Evolutionary conservation across 2,113 vertebrate species (phyloP).

Genomic region (Proterorhinus semilunaris): DNA sequence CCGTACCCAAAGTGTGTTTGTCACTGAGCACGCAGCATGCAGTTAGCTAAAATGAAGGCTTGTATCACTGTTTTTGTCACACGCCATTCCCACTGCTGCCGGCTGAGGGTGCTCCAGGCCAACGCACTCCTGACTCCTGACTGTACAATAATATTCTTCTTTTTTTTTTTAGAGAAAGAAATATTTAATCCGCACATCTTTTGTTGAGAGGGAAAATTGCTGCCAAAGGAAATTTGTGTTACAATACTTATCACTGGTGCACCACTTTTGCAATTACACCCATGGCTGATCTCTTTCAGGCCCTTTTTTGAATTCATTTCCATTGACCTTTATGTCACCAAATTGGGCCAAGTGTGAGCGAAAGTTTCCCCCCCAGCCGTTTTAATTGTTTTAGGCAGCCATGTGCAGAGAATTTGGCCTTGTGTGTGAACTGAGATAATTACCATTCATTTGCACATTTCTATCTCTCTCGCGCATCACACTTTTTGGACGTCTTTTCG

Average conservation of each 20-base stretch:
- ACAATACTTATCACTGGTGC: conserved; percentile 74
- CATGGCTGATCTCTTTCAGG: conserved; percentile 80
- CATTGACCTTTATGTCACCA: conserved; percentile 80
- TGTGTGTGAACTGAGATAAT: conserved; percentile 63
- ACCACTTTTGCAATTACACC: conserved; percentile 80
- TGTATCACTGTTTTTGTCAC: too few relatives aligned
- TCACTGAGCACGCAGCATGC: too few relatives aligned
- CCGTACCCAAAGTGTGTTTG: too few relatives aligned
- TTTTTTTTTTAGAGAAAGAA: conserved; percentile 43
- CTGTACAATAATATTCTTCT: conserved; percentile 39
- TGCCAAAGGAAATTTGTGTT: conserved; percentile 63
- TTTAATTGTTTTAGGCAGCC: conserved; percentile 78
- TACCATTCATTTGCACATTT: conserved; percentile 55
- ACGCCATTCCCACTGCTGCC: background rate
- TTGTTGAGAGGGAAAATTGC: conserved; percentile 58
- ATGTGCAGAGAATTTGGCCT: conserved; percentile 68
- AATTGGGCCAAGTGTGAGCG: conserved; percentile 64
- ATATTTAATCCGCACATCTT: conserved; percentile 60
- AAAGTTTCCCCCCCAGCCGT: conserved; percentile 62
- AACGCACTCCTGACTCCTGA: background rate
- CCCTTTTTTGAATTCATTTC: conserved; percentile 75
- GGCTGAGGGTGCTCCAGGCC: background rate
- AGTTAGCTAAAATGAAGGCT: too few relatives aligned
- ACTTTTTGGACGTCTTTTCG: conserved; percentile 11
- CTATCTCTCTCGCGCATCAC: conserved; percentile 17